Evolutionary conservation across 2,888 invertebrate genomes (phyloP), one percentile per base, ranked within the genome.

Genomic region (Phengaris arion): DNA sequence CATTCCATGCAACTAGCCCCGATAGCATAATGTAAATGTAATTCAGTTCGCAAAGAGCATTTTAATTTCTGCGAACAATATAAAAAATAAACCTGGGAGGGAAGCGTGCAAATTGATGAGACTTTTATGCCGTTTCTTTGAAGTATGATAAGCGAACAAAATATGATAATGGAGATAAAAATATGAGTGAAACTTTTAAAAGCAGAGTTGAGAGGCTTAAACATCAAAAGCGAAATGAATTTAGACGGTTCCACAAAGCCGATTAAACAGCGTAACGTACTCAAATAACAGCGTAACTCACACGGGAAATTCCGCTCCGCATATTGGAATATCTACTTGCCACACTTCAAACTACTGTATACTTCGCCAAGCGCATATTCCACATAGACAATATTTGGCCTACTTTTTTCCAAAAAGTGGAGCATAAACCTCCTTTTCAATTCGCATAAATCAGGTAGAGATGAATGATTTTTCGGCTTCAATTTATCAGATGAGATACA

Each of bases 171-270:
- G 51, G 51, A 72, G 51, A 72, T 72, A 54, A 52, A 72, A 72
- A 54, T 52, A 72, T 54, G n/a, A 72, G 35, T 72, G 54, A 35
- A 72, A 72, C 22, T 72, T 72, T 10, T 46, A 13, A 54, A 52
- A 72, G 52, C 72, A 72, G 54, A 72, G 54, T 72, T 72, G 35
- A 72, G 52, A 54, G 35, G 51, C 15, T 8, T 72, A 10, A 54
- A 72, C 72, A 72, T 72, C 72, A 72, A 72, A 70, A 72, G 54
- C 72, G 72, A 72, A 72, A 72, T 72, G 22, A 72, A 54, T 72
- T 72, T 72, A 72, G 72, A 72, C 72, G 72, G 35, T 54, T 72
- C 72, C 54, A 52, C 54, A 22, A 72, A 54, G 72, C 72, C 72
- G 54, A 54, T 72, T 72, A 72, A 72, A 54, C 52, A n/a, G 13